These are phyloP conservation scores for Blera fallax DNA, from an alignment of 2,888 invertebrate species.

Conservation along the genomic window DNA sequence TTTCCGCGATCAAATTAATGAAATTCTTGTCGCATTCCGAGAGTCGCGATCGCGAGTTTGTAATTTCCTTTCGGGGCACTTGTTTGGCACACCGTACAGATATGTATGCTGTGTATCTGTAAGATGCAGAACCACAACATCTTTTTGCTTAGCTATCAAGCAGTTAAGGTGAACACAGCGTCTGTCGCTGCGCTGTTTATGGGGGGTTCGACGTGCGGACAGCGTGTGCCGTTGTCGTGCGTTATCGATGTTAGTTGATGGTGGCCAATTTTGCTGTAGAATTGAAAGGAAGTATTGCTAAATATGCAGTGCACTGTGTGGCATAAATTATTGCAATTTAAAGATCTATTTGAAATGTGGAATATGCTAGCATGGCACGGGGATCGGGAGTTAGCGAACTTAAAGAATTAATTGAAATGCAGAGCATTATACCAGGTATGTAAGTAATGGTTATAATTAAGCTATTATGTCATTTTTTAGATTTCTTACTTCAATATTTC, in stretches of 20 bases:
- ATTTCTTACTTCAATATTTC: constrained; percentile 4
- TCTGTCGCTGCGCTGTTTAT: constrained; percentile 71
- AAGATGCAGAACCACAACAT: constrained; percentile 63
- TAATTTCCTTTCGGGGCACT: constrained; percentile 70
- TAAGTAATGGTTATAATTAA: constrained; percentile 42
- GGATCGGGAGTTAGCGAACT: neutral
- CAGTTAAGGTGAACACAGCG: constrained; percentile 44
- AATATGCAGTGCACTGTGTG: constrained; percentile 43
- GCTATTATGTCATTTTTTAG: constrained; percentile 53
- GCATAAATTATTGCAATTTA: constrained; percentile 63
- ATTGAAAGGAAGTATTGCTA: constrained; percentile 51
- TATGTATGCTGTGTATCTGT: constrained; percentile 27
- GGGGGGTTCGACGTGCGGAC: constrained; percentile 74
- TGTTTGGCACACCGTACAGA: constrained; percentile 38
- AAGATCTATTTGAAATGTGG: constrained; percentile 58
- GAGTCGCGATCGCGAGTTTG: constrained; percentile 65
- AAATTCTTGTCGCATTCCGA: constrained; percentile 72
- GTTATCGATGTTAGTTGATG: constrained; percentile 52
- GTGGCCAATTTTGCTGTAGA: constrained; percentile 39
- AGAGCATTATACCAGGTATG: neutral
- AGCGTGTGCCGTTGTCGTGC: constrained; percentile 74
- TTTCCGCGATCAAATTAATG: constrained; percentile 66
- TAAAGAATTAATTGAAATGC: constrained; percentile 43
- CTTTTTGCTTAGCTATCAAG: constrained; percentile 59
- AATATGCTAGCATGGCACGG: constrained; percentile 12